These are phyloP conservation scores for Himantopus leucocephalus DNA, from an alignment of 2,113 vertebrate species.

Conservation along the genomic window DNA sequence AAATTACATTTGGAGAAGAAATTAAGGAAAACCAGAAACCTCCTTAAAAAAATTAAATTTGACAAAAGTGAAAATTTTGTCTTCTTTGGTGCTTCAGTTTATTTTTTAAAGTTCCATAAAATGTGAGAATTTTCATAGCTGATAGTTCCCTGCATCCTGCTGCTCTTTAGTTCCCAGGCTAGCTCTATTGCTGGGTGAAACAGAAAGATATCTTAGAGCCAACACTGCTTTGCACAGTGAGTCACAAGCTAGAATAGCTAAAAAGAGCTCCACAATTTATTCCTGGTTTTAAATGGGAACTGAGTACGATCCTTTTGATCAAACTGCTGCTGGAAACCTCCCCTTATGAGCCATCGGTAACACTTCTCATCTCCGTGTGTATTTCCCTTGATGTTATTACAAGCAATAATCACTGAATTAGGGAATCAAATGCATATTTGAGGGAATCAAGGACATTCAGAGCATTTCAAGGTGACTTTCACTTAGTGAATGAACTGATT, in stretches of 20 bases:
- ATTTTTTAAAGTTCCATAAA: neutral
- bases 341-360: neutral
- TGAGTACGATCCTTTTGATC: neutral
- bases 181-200: neutral
- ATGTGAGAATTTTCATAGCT: neutral
- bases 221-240: neutral
- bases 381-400: neutral
- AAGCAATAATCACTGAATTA: neutral
- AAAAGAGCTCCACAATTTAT: neutral
- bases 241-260: slow-evolving; percentile 6
- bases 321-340: neutral
- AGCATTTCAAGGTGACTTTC: neutral
- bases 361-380: neutral
- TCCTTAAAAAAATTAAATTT: neutral
- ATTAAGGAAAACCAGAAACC: neutral
- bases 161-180: neutral
- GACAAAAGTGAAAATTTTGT: neutral
- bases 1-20: neutral
- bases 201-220: neutral
- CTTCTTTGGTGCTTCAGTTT: neutral
- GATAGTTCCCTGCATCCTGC: neutral
- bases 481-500: neutral
- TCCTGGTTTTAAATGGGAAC: neutral
- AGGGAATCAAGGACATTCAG: neutral
- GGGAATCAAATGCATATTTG: neutral